Evolutionary conservation across 2,888 invertebrate genomes (phyloP).

Genomic region (Cephus spinipes): DNA sequence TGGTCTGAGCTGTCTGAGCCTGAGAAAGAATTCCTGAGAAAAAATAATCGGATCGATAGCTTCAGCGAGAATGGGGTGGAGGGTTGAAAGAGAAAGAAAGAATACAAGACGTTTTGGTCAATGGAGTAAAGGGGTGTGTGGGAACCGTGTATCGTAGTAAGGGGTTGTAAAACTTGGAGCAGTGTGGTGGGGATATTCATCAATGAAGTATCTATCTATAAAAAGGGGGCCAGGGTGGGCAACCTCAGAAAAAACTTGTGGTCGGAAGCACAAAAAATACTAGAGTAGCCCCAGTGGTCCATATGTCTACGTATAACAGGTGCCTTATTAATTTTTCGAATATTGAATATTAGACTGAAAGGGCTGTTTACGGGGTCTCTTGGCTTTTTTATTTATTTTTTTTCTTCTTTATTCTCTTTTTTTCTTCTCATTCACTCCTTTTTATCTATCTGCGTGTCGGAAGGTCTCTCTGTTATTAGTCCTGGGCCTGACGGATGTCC

Average conservation of each 20-base stretch:
- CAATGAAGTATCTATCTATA: conserved; percentile 14
- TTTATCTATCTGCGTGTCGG: conserved; percentile 6
- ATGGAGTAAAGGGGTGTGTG: conserved; percentile 25
- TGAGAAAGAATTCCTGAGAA: neutral
- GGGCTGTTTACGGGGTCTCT: conserved; percentile 18
- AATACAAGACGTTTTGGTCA: conserved; percentile 19
- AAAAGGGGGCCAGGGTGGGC: conserved; percentile 6
- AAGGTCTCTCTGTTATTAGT: neutral
- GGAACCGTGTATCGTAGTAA: conserved; percentile 1
- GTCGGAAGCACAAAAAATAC: conserved; percentile 10
- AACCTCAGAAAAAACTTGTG: conserved; percentile 3
- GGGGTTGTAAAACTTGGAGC: neutral
- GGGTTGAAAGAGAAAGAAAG: conserved; percentile 10
- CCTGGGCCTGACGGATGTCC: neutral
- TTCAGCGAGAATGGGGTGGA: conserved; percentile 8
- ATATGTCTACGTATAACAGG: conserved; percentile 37
- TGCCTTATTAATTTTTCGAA: conserved; percentile 42
- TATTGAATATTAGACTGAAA: conserved; percentile 29
- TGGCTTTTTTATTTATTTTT: neutral
- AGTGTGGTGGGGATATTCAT: conserved; percentile 11
- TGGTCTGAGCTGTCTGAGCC: neutral
- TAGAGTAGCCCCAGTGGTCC: conserved; percentile 19
- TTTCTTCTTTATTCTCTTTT: conserved; percentile 16
- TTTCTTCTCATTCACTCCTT: conserved; percentile 10
- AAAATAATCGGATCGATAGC: neutral